phyloP scores from a whole-genome alignment of 2,888 invertebrate genomes.

The Petrolisthes cinctipes region DNA sequence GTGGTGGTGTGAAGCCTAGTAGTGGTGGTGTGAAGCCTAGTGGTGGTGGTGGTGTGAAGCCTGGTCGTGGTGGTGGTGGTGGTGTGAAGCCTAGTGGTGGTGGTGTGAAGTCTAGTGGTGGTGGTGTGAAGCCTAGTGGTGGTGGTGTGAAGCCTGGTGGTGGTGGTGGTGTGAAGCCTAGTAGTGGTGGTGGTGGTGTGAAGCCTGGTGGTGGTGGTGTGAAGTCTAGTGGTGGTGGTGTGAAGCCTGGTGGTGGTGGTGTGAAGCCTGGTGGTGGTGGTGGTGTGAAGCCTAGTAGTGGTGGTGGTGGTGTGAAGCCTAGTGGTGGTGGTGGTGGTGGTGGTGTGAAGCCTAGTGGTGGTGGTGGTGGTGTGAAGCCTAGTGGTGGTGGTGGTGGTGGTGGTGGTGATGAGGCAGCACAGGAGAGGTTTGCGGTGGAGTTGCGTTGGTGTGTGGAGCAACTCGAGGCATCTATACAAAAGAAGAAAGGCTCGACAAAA shows the following conservation, averaged over 20 bases:
- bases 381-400: slow-evolving; percentile 25
- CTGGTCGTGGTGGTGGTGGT: too few species aligned
- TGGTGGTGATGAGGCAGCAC: slow-evolving; percentile 17
- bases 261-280: slow-evolving; percentile 8
- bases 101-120: too few species aligned
- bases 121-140: too few species aligned
- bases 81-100: too few species aligned
- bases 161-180: slow-evolving; percentile 10
- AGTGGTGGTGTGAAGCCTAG: too few species aligned
- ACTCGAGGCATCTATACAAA: slow-evolving; percentile 37
- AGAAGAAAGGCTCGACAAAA: slow-evolving; percentile 22
- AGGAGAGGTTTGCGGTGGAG: slow-evolving; percentile 43
- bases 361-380: slow-evolving; percentile 9
- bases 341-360: background rate
- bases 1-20: too few species aligned
- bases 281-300: too few species aligned
- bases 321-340: too few species aligned
- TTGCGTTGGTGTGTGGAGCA: slow-evolving; percentile 54
- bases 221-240: too few species aligned
- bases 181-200: slow-evolving; percentile 19
- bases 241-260: background rate
- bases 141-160: too few species aligned
- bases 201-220: slow-evolving; percentile 28
- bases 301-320: slow-evolving; percentile 17
- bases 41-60: too few species aligned